phyloP scores from a whole-genome alignment of 2,888 invertebrate species.

The Atethmia centrago region DNA sequence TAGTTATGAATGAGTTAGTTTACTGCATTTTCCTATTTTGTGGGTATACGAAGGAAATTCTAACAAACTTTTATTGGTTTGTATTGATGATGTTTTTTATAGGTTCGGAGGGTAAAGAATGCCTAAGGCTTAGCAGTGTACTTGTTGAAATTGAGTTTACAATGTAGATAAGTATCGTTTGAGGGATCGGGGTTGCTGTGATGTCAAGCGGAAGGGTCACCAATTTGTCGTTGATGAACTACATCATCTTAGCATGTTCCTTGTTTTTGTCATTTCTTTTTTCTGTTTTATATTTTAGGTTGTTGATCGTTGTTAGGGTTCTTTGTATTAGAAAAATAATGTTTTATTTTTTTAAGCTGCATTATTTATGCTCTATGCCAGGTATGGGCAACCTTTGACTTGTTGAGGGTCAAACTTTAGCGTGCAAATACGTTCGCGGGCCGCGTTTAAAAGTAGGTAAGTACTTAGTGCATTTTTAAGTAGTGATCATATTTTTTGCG shows the following conservation, averaged over 20 bases:
- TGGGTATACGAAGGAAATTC: constrained; percentile 36
- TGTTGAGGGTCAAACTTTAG: no score
- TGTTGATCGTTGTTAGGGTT: background rate
- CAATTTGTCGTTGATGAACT: constrained; percentile 34
- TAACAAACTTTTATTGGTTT: constrained; percentile 61
- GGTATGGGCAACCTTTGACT: no score
- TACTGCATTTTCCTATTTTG: constrained; percentile 1
- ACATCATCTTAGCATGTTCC: constrained; percentile 3
- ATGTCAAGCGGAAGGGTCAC: constrained; percentile 17
- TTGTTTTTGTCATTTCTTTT: background rate
- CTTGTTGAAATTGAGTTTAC: constrained; percentile 57
- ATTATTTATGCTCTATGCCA: background rate
- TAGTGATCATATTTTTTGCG: no score
- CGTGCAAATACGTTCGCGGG: no score
- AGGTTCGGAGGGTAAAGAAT: constrained; percentile 49
- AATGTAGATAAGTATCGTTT: constrained; percentile 55
- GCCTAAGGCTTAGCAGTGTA: constrained; percentile 49
- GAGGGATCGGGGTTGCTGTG: constrained; percentile 10
- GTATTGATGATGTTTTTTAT: constrained; percentile 62
- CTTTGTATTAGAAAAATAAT: background rate
- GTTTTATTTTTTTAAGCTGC: background rate
- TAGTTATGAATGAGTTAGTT: background rate
- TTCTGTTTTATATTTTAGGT: background rate
- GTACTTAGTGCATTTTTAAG: no score
- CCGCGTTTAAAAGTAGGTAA: no score